Base-by-base conservation (phyloP, 2,113 vertebrate species). In the Otocyon megalotis region DNA sequence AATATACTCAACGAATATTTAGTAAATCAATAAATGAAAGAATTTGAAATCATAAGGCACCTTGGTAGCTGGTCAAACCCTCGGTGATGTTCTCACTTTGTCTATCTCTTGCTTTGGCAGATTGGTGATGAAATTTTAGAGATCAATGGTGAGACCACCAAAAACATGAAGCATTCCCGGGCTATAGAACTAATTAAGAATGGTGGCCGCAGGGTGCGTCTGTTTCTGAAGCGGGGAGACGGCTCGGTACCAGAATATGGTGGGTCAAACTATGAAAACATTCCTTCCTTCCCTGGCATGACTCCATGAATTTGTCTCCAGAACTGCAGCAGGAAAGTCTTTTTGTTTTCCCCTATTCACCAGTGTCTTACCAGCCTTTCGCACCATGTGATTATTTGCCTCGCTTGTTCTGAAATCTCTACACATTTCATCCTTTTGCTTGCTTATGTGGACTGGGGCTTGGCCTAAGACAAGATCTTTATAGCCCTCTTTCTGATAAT, bases 221-320 rank as follows among this genome's bases (percentile, higher is more conserved):
- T 99, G 97, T 99, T 99, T 99, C 99, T 99, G 98, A 99, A 99
- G 99, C 99, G 99, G 96, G 99, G 99, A 96, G 99, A 99, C 97
- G 99, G 99, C 99, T 99, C 99, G 0, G 99, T 99, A 98, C 99
- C 99, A 80, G 99, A 99, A 99, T 99, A 99, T 99, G 99, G 99
- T 99, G 99, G 99, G 99, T 99, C 99, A 99, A 99, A 99, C 99
- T 99, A 99, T 99, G 99, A 99, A 99, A 99, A 99, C 99, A 99
- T 99, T 99, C 99, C 99, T 99, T 99, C 99, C 99, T 99, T 99
- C 98, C 99, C 99, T 99, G 99, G 99, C 99, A 99, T 99, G 99
- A 99, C 99, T 98, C 99, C 99, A 98, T 99, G 99, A 99, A 98
- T 99, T 93, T 99, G 97, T 99, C 98, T 99, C 98, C 98, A 99